Evolutionary conservation across 2,113 vertebrate species (phyloP), one percentile per base, ranked within the genome.

Genomic region (Coryphaenoides rupestris): DNA sequence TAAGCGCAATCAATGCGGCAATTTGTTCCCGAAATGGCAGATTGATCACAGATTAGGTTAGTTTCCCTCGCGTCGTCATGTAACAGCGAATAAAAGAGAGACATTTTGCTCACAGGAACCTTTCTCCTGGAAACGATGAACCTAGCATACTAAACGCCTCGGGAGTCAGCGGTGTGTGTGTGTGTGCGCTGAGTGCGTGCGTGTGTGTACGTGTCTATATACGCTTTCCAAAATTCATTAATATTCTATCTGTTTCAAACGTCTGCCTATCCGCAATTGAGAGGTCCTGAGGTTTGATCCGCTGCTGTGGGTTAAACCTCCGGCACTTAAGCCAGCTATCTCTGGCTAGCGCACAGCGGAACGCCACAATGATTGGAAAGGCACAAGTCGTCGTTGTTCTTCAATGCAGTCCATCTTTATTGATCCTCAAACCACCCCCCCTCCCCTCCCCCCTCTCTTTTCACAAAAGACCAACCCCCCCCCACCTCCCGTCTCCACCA

Each of bases 391-490:
- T 86, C 80, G 84, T 78, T 84, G 82, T 67, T 81, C 21, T 83
- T 87, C 82, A 85, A 88, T 88, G 81, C 79, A 85, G 82, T 83
- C 88, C 80, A 80, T 86, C 79, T 92, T 90, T 91, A 91, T 90
- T 91, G 86, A 90, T 89, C 86, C 81, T 84, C 80, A 72, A 83
- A 81, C 82, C 71, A 49, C 60, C 80, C 73, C 73, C 57, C 58
- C 60, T 22, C 12, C 49, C 24, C 55, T 58, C 63, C 58, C 55
- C 57, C 58, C 59, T 6, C 24, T 3, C 72, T 63, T 72, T 80
- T 87, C 80, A 87, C 82, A 88, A 71, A 78, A 68, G 84, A 69
- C 69, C 63, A 45, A 55, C 79, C 72, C 74, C 58, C 58, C 56
- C 33, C 17, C 49, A 33, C 56, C 59, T 53, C 55, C 64, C 28